Evolutionary conservation across 2,888 invertebrate genomes (phyloP), one percentile per base, ranked within the genome.

Genomic region (Rhyacophila evoluta): DNA sequence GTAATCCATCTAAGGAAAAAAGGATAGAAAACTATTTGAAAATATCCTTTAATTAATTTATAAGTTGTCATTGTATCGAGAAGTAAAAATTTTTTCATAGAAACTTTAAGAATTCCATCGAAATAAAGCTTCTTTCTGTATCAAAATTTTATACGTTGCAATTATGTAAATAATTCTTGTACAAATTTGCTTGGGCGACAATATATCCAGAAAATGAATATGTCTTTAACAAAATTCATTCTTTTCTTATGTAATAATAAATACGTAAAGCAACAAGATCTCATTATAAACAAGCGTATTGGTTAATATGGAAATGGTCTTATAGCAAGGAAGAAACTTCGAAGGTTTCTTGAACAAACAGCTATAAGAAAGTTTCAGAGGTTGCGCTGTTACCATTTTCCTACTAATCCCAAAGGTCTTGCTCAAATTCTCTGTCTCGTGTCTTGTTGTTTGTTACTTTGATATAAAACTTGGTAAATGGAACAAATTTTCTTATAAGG

Each of bases 401-500:
- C 68, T 68, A 41, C 73, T 79, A 75, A 75, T 75, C 76, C 39
- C 68, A 68, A 79, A 27, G 72, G 77, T 77, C 67, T 77, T 68
- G 75, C 73, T 68, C 19, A 69, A 71, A 39, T 75, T 72, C 39
- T 38, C 69, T 76, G 55, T 70, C 55, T 55, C 75, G 8, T 36
- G 33, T n/a, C 27, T 74, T 77, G 25, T 68, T 77, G 77, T 75
- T 80, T 72, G 78, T 72, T 72, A 79, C 78, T 79, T 79, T 75
- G 28, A 80, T 82, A 83, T 83, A 82, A 83, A 83, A 83, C 71
- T 74, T 68, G 37, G 74, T 33, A 67, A n/a, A 25, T 55, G 55
- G 55, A 55, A 55, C 55, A 28, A 33, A 69, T 33, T 69, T 69
- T 69, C 29, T 69, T 29, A 69, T 69, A 69, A 69, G 69, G 29